Evolutionary conservation across 2,797 vertebrate genomes (phyloP).

Genomic region (Acanthornis magna): DNA sequence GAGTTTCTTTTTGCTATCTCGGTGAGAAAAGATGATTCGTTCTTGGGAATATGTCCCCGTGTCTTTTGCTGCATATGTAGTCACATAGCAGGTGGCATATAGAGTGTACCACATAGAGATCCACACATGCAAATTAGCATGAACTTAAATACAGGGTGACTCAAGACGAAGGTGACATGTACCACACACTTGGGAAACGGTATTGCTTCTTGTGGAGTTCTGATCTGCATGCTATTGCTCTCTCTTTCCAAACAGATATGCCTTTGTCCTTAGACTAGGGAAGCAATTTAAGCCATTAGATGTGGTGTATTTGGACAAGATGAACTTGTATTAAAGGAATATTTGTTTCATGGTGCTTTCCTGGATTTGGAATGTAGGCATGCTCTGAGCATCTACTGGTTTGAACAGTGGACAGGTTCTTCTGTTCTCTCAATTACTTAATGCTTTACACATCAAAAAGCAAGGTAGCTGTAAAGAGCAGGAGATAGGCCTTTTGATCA

Average conservation of each 20-base stretch:
- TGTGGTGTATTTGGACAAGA: background rate
- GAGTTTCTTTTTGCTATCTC: background rate
- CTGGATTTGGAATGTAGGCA: background rate
- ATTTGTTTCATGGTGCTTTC: background rate
- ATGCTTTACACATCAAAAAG: background rate
- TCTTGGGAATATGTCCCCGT: background rate
- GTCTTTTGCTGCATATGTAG: background rate
- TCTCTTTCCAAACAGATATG: background rate
- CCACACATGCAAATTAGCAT: background rate
- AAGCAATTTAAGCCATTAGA: background rate
- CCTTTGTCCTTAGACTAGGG: background rate
- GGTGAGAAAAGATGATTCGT: slow-evolving; percentile 19
- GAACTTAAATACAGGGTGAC: background rate
- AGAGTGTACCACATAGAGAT: background rate
- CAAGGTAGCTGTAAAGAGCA: background rate
- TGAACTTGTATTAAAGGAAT: background rate
- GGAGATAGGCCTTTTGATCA: background rate
- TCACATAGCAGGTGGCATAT: slow-evolving; percentile 17
- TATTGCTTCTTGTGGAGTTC: background rate
- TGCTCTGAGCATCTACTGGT: background rate
- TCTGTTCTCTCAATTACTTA: background rate
- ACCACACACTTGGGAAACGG: background rate
- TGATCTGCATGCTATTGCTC: background rate
- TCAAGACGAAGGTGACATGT: background rate
- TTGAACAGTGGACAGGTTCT: background rate